These are phyloP conservation scores for Pollenia labialis DNA, from an alignment of 2,888 invertebrate genomes.

Conservation along the genomic window DNA sequence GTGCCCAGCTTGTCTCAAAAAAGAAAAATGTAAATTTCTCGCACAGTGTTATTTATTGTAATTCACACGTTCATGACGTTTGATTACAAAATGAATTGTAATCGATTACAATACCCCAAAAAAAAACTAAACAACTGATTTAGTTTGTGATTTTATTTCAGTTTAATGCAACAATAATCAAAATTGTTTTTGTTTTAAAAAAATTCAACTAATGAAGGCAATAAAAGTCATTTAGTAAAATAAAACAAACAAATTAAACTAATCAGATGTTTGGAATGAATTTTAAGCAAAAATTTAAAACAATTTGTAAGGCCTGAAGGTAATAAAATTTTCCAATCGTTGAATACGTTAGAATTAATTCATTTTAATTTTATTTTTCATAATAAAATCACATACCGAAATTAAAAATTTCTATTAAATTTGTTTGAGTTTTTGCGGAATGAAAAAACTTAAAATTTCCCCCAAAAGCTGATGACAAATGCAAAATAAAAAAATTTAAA, in stretches of 20 bases:
- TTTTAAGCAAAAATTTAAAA: background rate
- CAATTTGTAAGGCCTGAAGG: background rate
- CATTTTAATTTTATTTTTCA: constrained; percentile 16
- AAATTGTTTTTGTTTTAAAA: constrained; percentile 4
- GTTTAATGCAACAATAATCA: constrained; percentile 2
- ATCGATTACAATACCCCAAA: constrained; percentile 12
- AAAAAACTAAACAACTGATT: constrained; percentile 20
- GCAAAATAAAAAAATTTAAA: background rate
- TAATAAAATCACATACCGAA: background rate
- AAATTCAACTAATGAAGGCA: constrained; percentile 62
- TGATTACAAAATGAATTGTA: constrained; percentile 30
- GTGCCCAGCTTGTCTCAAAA: no score
- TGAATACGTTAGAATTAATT: constrained; percentile 40
- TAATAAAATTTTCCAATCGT: constrained; percentile 46
- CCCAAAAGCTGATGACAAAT: constrained; percentile 53
- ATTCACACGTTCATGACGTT: constrained; percentile 57
- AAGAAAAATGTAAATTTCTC: no score
- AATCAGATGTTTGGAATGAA: constrained; percentile 20
- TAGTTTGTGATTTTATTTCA: constrained; percentile 31
- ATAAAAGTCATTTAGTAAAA: constrained; percentile 66
- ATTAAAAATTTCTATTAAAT: background rate
- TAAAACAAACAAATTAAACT: constrained; percentile 18
- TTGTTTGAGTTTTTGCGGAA: background rate
- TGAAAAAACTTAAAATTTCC: constrained; percentile 5
- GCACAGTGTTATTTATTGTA: constrained; percentile 25